These are phyloP conservation scores for Machimus atricapillus DNA, from an alignment of 2,888 invertebrate genomes.

Conservation along the genomic window DNA sequence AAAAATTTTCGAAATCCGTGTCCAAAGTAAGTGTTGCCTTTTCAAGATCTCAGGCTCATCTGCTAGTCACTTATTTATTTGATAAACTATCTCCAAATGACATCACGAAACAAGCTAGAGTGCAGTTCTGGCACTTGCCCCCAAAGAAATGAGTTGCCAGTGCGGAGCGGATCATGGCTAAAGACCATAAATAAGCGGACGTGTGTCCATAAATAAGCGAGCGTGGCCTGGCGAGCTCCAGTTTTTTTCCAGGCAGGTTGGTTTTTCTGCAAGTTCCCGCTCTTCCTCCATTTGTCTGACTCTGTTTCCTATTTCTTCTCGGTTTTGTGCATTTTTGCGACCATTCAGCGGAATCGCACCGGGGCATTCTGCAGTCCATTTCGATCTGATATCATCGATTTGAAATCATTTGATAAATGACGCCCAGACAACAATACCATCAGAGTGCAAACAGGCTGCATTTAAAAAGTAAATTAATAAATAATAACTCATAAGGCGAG, in stretches of 20 bases:
- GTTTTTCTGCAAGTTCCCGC: slow-evolving; percentile 8
- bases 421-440: slow-evolving; percentile 35
- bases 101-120: slow-evolving; percentile 21
- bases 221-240: slow-evolving; percentile 49
- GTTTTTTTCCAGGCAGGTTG: slow-evolving; percentile 36
- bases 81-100: slow-evolving; percentile 44
- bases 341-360: neutral
- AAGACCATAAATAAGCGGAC: slow-evolving; percentile 50
- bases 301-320: slow-evolving; percentile 30
- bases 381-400: slow-evolving; percentile 41
- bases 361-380: slow-evolving; percentile 2
- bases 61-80: slow-evolving; percentile 28
- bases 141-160: slow-evolving; percentile 46
- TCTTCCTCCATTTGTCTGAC: slow-evolving; percentile 31
- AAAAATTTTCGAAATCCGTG: neutral
- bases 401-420: slow-evolving; percentile 40
- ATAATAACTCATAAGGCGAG: slow-evolving; percentile 14
- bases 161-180: slow-evolving; percentile 49
- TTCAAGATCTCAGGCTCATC: slow-evolving; percentile 18
- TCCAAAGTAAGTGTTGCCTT: neutral
- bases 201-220: slow-evolving; percentile 50
- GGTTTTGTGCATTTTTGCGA: slow-evolving; percentile 22
- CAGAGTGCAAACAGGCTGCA: neutral
- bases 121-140: slow-evolving; percentile 44
- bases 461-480: slow-evolving; percentile 38